These are phyloP conservation scores for Drosophila putrida DNA, from an alignment of 2,888 invertebrate genomes.

Conservation along the genomic window DNA sequence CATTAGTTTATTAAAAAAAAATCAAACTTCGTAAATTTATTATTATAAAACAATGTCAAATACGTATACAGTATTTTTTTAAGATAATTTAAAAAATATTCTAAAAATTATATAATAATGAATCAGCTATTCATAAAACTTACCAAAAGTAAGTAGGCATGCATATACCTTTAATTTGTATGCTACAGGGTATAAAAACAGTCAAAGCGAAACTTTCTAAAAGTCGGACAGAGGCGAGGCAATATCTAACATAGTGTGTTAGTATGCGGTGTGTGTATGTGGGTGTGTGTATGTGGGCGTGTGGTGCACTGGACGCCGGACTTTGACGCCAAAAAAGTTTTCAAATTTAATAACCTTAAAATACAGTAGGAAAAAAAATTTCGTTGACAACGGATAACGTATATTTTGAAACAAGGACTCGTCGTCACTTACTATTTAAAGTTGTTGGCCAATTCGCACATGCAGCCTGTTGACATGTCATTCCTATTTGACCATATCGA, in stretches of 20 bases:
- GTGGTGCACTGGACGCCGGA: slow-evolving; percentile 34
- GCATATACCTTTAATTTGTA: slow-evolving; percentile 3
- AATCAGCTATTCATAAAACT: background rate
- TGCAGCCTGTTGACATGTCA: slow-evolving; percentile 44
- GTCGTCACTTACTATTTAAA: slow-evolving; percentile 37
- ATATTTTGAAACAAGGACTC: slow-evolving; percentile 33
- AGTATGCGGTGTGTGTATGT: slow-evolving; percentile 15
- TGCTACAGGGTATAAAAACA: slow-evolving; percentile 31
- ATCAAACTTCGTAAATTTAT: too few species aligned
- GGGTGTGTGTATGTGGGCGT: slow-evolving; percentile 19
- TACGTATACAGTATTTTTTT: too few species aligned
- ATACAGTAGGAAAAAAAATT: slow-evolving; percentile 45
- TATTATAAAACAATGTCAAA: too few species aligned
- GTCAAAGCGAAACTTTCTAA: slow-evolving; percentile 47
- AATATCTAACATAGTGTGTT: slow-evolving; percentile 23
- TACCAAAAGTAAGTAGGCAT: background rate
- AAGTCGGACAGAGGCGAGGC: slow-evolving; percentile 47
- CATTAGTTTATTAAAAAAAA: too few species aligned
- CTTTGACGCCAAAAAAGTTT: slow-evolving; percentile 76
- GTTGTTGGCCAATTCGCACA: slow-evolving; percentile 55
- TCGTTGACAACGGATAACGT: slow-evolving; percentile 32
- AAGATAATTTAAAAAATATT: too few species aligned
- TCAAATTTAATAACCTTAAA: slow-evolving; percentile 78
- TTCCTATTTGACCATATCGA: slow-evolving; percentile 62
- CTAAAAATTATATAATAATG: too few species aligned